Evolutionary conservation across 2,113 vertebrate species (phyloP).

Genomic region (Aegotheles bennettii): DNA sequence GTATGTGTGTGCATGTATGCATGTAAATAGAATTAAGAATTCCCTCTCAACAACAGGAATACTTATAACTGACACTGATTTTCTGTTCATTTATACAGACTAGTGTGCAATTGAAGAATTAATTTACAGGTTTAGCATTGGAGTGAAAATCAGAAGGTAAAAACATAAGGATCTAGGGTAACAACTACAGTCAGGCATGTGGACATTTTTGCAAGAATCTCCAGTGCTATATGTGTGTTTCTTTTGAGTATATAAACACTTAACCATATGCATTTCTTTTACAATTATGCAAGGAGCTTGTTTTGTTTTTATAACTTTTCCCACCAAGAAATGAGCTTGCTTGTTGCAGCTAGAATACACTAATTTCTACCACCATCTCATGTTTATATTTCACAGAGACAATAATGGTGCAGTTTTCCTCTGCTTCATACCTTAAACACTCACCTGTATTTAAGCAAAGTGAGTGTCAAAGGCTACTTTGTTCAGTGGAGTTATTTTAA

Average conservation of each 20-base stretch:
- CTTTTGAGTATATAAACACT: not conserved
- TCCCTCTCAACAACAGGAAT: not conserved
- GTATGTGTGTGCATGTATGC: not conserved
- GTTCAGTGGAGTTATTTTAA: constrained; percentile 1
- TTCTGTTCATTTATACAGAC: not conserved
- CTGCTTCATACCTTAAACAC: not conserved
- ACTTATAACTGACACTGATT: not conserved
- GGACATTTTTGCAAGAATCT: not conserved
- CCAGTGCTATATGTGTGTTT: not conserved
- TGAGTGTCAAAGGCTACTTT: not conserved
- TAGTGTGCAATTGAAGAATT: not conserved
- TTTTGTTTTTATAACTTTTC: not conserved
- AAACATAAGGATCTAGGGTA: not conserved
- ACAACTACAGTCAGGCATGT: not conserved
- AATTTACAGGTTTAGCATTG: not conserved
- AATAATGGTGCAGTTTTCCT: not conserved
- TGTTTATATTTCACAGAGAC: not conserved
- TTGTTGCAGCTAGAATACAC: not conserved
- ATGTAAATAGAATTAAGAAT: not conserved
- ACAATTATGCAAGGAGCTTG: not conserved
- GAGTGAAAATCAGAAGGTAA: not conserved
- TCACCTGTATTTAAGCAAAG: not conserved
- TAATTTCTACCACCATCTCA: not conserved
- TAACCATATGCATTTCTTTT: not conserved
- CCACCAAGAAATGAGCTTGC: not conserved